Evolutionary conservation across 2,797 vertebrate species (phyloP).

Genomic region (Pseudotriccus pelzelni): DNA sequence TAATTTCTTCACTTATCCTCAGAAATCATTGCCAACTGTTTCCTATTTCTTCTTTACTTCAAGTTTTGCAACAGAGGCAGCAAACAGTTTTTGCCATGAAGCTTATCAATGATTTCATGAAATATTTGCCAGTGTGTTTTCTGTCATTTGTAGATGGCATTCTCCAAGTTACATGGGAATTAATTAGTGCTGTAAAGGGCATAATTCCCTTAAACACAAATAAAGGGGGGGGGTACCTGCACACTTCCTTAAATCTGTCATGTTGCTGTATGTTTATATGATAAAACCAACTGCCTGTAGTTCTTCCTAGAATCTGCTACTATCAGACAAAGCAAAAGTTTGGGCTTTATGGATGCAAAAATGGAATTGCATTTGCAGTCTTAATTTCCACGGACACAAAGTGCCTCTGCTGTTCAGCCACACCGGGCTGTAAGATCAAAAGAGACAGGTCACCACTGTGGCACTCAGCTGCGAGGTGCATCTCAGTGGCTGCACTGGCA

Average conservation of each 20-base stretch:
- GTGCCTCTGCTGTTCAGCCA: neutral
- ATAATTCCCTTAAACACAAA: neutral
- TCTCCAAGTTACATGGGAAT: neutral
- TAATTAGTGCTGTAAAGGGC: neutral
- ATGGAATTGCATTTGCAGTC: neutral
- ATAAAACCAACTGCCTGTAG: neutral
- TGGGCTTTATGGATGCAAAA: neutral
- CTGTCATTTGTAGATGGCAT: neutral
- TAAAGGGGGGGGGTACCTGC: accelerated
- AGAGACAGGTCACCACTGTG: slow-evolving; percentile 10
- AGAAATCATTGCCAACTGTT: neutral
- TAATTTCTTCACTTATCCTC: neutral
- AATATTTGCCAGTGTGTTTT: neutral
- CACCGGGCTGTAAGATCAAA: neutral
- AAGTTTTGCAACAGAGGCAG: neutral
- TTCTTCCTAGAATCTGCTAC: neutral
- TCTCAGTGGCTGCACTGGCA: slow-evolving; percentile 7
- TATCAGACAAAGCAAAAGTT: neutral
- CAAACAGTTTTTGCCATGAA: neutral
- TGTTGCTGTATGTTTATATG: neutral
- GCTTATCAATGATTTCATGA: neutral
- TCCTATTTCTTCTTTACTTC: neutral
- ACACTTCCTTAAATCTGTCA: neutral
- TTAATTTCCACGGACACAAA: neutral
- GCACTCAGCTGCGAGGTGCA: slow-evolving; percentile 9